phyloP scores from a whole-genome alignment of 1,140 invertebrate genomes.

The Hermetia illucens region DNA sequence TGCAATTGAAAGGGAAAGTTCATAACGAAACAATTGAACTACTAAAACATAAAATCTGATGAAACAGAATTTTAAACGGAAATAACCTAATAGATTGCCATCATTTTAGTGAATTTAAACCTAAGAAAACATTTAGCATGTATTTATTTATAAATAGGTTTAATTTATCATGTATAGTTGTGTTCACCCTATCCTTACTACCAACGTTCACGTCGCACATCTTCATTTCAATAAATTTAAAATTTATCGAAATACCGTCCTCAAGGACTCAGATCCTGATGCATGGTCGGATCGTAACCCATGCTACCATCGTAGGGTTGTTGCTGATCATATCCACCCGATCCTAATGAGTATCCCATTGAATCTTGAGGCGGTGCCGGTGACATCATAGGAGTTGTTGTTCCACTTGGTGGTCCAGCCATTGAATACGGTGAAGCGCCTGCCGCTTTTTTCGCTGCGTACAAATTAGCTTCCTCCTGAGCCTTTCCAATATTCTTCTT shows the following conservation, averaged over 20 bases:
- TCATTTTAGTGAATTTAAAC: too few species aligned
- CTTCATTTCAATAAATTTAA: too few species aligned
- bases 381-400: conserved; percentile 85
- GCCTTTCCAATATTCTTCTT: conserved; percentile 99
- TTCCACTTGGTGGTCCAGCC: conserved; percentile 67
- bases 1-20: too few species aligned
- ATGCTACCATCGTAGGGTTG: conserved; percentile 73
- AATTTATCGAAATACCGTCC: conserved; percentile 11
- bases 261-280: conserved; percentile 57
- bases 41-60: too few species aligned
- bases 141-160: too few species aligned
- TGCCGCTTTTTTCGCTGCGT: conserved; percentile 97
- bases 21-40: too few species aligned
- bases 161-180: too few species aligned
- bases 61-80: too few species aligned
- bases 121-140: too few species aligned
- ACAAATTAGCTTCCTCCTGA: conserved; percentile 98
- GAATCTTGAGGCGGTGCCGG: conserved; percentile 79
- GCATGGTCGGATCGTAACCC: conserved; percentile 74
- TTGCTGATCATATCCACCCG: conserved; percentile 70
- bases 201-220: too few species aligned
- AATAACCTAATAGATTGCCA: too few species aligned
- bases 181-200: too few species aligned
- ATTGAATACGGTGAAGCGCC: conserved; percentile 87
- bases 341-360: conserved; percentile 77